A percentile compares a stretch with the other conserved stretches of the same genome.
These are phyloP conservation scores for Paragorgia papillata DNA, from an alignment of 92 coral and sea anemone genomes.

Conservation along the genomic window DNA sequence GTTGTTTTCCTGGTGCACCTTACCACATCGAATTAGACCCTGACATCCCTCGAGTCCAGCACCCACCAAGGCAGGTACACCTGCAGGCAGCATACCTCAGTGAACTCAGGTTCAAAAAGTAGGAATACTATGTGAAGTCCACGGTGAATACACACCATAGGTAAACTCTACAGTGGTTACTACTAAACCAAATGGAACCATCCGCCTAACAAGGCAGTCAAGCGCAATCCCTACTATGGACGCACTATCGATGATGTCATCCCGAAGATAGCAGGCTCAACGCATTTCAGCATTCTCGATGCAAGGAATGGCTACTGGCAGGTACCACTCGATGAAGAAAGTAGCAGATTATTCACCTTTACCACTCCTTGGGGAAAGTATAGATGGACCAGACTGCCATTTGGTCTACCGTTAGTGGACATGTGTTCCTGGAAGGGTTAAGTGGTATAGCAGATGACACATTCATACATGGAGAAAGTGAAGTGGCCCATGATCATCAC, in stretches of 20 bases:
- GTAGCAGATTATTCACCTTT: slow-evolving; percentile 56
- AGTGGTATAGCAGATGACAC: slow-evolving; percentile 72
- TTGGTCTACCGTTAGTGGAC: slow-evolving; percentile 59
- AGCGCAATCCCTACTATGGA: slow-evolving; percentile 44
- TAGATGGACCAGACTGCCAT: slow-evolving; percentile 55
- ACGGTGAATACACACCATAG: no score
- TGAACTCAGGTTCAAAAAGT: slow-evolving; percentile 50
- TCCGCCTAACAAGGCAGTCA: slow-evolving; percentile 52
- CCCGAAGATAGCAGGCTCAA: slow-evolving; percentile 51
- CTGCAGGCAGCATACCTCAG: slow-evolving; percentile 56
- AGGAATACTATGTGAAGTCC: no score
- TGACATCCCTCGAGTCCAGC: slow-evolving; percentile 60
- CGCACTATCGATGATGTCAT: slow-evolving; percentile 59
- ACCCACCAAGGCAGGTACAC: slow-evolving; percentile 56
- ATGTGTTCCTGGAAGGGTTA: slow-evolving; percentile 54
- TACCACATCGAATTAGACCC: slow-evolving; percentile 63
- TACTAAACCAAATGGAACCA: no score
- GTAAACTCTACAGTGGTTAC: no score
- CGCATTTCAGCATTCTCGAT: slow-evolving; percentile 65
- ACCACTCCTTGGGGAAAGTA: slow-evolving; percentile 71
- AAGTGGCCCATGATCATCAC: slow-evolving; percentile 55
- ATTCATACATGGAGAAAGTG: slow-evolving; percentile 46
- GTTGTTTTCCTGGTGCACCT: slow-evolving; percentile 56
- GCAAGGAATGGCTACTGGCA: slow-evolving; percentile 67
- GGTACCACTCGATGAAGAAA: slow-evolving; percentile 50